Conservation (phyloP, 2,888 invertebrate species). For the Synanthedon tipuliformis region DNA sequence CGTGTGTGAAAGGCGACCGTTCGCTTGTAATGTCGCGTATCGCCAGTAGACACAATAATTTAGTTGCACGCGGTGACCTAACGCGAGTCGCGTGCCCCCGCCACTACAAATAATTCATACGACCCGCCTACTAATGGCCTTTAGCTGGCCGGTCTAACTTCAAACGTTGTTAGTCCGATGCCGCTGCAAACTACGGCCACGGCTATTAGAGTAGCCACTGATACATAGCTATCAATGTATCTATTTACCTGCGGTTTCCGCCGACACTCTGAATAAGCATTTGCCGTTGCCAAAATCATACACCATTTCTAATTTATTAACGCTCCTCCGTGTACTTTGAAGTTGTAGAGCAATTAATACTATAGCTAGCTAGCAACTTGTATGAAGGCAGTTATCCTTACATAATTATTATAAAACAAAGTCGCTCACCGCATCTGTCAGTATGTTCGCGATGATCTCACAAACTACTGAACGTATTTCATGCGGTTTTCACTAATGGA, state of each 20-base stretch:
- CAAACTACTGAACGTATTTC: too few species aligned
- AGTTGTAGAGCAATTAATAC: too few species aligned
- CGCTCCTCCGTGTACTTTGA: too few species aligned
- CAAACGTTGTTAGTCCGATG: conserved; percentile 51
- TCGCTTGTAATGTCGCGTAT: neutral
- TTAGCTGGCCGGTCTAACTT: conserved; percentile 58
- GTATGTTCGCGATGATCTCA: too few species aligned
- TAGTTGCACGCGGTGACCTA: conserved; percentile 7
- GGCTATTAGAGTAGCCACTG: conserved; percentile 8
- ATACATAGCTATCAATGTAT: neutral
- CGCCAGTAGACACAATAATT: conserved; percentile 31
- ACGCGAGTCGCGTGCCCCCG: conserved; percentile 37
- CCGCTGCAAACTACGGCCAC: conserved; percentile 43
- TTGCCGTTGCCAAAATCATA: conserved; percentile 15
- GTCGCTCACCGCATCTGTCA: too few species aligned
- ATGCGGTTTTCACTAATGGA: too few species aligned
- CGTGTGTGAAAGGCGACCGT: too few species aligned
- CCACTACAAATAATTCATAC: conserved; percentile 63
- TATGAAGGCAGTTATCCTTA: too few species aligned
- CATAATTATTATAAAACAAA: too few species aligned
- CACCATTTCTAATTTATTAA: neutral
- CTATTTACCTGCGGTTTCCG: neutral
- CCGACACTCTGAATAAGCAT: neutral
- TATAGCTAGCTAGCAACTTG: too few species aligned
- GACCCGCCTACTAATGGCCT: conserved; percentile 57